phyloP scores from a whole-genome alignment of 1,140 invertebrate species.

The Drosophila pectinifera region DNA sequence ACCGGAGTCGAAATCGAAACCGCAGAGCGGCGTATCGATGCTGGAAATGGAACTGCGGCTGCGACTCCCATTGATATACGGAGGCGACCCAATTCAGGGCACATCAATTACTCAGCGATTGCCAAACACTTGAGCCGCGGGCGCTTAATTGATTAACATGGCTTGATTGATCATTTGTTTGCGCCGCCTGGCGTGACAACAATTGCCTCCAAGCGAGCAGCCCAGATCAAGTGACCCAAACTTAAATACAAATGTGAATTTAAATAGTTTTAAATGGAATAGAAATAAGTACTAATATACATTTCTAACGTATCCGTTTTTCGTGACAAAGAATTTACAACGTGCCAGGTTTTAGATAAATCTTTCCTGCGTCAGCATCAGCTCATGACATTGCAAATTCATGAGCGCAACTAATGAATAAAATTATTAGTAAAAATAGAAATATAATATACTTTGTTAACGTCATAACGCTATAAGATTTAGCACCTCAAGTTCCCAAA shows the following conservation, averaged over 20 bases:
- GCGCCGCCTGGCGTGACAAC: constrained; percentile 61
- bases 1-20: constrained; percentile 6
- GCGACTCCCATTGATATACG: background rate
- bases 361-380: background rate
- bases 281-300: background rate
- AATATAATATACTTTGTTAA: no score
- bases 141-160: constrained; percentile 68
- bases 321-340: background rate
- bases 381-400: background rate
- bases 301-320: background rate
- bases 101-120: constrained; percentile 80
- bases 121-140: constrained; percentile 75
- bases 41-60: constrained; percentile 6
- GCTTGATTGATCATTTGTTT: constrained; percentile 83
- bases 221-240: constrained; percentile 46
- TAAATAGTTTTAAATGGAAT: constrained; percentile 10
- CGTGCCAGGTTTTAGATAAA: background rate
- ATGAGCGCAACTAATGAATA: background rate
- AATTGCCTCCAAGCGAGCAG: constrained; percentile 66
- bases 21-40: constrained; percentile 4
- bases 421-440: no score
- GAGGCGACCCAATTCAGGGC: constrained; percentile 62
- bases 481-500: background rate
- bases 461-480: no score
- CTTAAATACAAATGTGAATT: constrained; percentile 20